Evolutionary conservation across 2,797 vertebrate species (phyloP), one percentile per base, ranked within the genome.

Genomic region (Halcyon chelicuti): DNA sequence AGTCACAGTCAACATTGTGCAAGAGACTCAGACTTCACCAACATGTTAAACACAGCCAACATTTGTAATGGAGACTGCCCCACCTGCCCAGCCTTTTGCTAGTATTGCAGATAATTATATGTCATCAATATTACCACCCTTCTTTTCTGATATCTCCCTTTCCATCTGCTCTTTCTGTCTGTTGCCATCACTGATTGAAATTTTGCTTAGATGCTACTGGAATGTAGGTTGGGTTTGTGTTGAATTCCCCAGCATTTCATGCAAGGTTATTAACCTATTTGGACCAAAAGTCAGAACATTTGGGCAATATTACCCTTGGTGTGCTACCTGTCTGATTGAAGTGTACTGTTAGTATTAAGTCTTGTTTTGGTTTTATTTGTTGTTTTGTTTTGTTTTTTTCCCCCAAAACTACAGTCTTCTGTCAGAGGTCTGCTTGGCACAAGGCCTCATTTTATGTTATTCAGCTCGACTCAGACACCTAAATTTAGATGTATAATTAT

Each of bases 31-130:
- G 37, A 65, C 61, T 90, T 94, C 78, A 94, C 82, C 87, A 95
- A 62, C 78, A 35, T 67, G 47, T 94, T 92, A 73, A 96, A 93
- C 87, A 92, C 33, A 90, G 90, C 70, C 90, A 96, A 61, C 44
- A 79, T 88, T 73, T 96, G 91, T 95, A 94, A 96, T 94, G 93
- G 91, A 95, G 92, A 94, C 94, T 11, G 77, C 95, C 82, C 76
- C 88, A 93, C 94, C 95, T 95, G 79, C 86, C 76, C 73, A 95
- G 55, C 83, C 93, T 94, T 94, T 93, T 55, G 63, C 94, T 95
- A 95, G 71, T 86, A 70, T 70, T 79, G 47, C 83, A 89, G 47
- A 76, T 96, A 97, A 96, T 96, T 96, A 94, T 79, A 96, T 80
- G 35, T 28, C 90, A 95, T 80, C 73, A 66, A 66, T 96, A 92